Evolutionary conservation across 2,888 invertebrate species (phyloP).

Genomic region (Chymomyza procnemis): DNA sequence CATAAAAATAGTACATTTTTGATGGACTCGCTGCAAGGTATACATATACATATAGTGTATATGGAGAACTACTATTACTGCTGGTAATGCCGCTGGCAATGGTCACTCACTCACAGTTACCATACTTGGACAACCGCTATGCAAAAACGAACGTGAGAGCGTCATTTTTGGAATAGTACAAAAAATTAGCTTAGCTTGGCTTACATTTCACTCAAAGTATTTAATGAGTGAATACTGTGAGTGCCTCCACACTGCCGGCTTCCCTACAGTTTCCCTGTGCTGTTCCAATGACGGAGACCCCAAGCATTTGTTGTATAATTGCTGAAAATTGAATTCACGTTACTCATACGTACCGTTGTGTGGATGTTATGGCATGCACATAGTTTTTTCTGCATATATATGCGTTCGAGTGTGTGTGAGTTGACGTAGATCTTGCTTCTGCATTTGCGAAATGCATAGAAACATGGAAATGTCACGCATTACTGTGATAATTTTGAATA

Average conservation of each 20-base stretch:
- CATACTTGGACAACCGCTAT: background rate
- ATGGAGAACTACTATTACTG: slow-evolving; percentile 29
- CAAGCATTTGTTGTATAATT: slow-evolving; percentile 44
- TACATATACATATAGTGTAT: slow-evolving; percentile 7
- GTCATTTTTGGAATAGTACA: slow-evolving; percentile 21
- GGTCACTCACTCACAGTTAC: background rate
- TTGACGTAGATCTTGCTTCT: slow-evolving; percentile 4
- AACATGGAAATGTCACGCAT: background rate
- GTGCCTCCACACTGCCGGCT: background rate
- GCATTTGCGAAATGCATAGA: background rate
- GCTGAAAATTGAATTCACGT: slow-evolving; percentile 62
- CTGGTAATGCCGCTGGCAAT: background rate
- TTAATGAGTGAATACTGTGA: slow-evolving; percentile 35
- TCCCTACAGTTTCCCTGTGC: too few relatives aligned
- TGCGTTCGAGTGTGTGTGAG: too few relatives aligned
- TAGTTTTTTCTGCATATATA: background rate
- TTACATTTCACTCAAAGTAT: slow-evolving; percentile 43
- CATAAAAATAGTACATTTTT: too few relatives aligned
- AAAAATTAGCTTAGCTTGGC: slow-evolving; percentile 38
- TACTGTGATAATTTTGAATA: background rate
- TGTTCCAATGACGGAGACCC: background rate
- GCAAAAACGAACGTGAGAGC: slow-evolving; percentile 22
- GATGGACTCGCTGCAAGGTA: too few relatives aligned
- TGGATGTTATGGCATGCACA: slow-evolving; percentile 34
- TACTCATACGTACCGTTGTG: slow-evolving; percentile 60